These are phyloP conservation scores for Peromyscus attwateri DNA, from an alignment of 2,797 vertebrate genomes.

Conservation along the genomic window DNA sequence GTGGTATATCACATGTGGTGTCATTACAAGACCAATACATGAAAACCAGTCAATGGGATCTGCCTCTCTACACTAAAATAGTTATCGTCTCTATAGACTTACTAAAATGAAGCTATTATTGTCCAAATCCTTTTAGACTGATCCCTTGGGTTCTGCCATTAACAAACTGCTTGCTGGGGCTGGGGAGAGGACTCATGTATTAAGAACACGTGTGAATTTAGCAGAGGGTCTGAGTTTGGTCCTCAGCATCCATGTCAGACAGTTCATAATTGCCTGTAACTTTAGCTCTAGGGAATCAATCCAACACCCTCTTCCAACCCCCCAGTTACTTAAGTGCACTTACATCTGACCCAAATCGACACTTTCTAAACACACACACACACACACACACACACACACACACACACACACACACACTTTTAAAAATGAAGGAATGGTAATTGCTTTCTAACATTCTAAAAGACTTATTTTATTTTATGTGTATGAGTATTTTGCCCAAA, in stretches of 20 bases:
- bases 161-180: neutral
- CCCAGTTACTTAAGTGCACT: neutral
- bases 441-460: neutral
- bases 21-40: neutral
- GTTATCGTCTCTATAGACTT: neutral
- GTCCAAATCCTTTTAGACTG: neutral
- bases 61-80: neutral
- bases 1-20: fast-evolving
- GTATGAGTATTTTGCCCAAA: neutral
- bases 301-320: neutral
- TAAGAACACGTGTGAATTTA: neutral
- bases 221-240: neutral
- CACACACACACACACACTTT: too few relatives aligned
- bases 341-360: too few relatives aligned
- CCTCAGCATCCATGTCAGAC: neutral
- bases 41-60: neutral
- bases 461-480: neutral
- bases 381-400: neutral
- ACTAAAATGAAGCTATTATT: neutral
- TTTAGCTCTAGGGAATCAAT: neutral
- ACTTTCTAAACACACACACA: too few relatives aligned
- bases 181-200: neutral
- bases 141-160: neutral
- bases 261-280: neutral
- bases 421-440: neutral